A percentile compares a stretch with the other conserved stretches of the same genome.
These are phyloP conservation scores for Plagiodera versicolora DNA, from an alignment of 2,888 invertebrate species.

Conservation along the genomic window DNA sequence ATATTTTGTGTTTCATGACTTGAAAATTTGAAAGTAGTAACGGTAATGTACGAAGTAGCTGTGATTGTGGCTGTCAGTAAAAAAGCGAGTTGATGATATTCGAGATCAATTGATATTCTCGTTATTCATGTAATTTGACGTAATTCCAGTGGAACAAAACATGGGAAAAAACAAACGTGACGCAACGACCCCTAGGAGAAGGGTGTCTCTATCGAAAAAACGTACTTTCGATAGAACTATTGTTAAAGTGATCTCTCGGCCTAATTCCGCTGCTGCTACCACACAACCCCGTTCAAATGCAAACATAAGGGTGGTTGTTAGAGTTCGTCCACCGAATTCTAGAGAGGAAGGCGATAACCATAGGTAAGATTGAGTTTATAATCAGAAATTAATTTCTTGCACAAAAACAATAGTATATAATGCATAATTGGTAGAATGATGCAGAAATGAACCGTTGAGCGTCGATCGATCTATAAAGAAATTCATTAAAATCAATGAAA, in stretches of 20 bases:
- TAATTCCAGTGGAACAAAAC: slow-evolving; percentile 7
- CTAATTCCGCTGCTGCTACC: slow-evolving; percentile 19
- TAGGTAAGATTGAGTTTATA: too few relatives aligned
- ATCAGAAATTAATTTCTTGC: too few relatives aligned
- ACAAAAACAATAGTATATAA: too few relatives aligned
- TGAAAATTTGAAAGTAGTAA: neutral
- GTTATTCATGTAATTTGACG: neutral
- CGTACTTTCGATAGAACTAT: slow-evolving; percentile 21
- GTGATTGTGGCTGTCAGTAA: neutral
- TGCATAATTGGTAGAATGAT: too few relatives aligned
- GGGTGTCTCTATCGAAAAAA: slow-evolving; percentile 22
- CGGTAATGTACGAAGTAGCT: neutral
- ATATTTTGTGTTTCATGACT: too few relatives aligned
- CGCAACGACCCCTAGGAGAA: slow-evolving; percentile 28
- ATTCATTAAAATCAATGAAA: too few relatives aligned
- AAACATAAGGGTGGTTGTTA: slow-evolving; percentile 79
- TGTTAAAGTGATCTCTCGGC: slow-evolving; percentile 28
- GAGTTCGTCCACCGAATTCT: slow-evolving; percentile 79
- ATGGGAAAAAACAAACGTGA: slow-evolving; percentile 34
- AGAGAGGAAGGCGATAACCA: slow-evolving; percentile 60
- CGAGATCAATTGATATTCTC: neutral
- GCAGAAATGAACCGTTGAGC: too few relatives aligned
- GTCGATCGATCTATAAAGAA: too few relatives aligned
- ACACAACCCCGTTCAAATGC: slow-evolving; percentile 39
- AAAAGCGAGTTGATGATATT: neutral